phyloP scores from a whole-genome alignment of 2,113 vertebrate species.

The Aramus guarauna region DNA sequence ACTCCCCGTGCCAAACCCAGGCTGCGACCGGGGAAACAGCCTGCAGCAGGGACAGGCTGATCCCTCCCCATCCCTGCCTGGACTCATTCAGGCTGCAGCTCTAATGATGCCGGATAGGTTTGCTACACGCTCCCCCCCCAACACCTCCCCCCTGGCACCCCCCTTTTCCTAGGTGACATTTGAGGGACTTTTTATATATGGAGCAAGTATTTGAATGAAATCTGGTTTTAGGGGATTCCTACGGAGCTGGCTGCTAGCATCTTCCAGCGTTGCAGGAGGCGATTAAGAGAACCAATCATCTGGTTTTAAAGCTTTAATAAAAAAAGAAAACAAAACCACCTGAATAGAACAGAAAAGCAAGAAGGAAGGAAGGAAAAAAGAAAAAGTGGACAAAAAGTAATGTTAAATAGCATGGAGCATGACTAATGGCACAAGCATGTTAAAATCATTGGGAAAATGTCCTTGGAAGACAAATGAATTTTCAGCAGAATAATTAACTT shows the following conservation, averaged over 20 bases:
- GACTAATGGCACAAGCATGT: conserved; percentile 99
- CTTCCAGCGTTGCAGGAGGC: conserved; percentile 63
- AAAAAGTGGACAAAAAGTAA: conserved; percentile 95
- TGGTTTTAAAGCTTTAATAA: conserved; percentile 73
- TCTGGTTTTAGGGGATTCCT: conserved; percentile 61
- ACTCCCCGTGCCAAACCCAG: conserved; percentile 30
- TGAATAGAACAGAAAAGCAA: conserved; percentile 58
- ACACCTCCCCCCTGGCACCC: neutral
- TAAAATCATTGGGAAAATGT: conserved; percentile 99
- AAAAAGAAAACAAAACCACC: neutral
- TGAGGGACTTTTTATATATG: conserved; percentile 44
- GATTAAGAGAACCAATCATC: conserved; percentile 68
- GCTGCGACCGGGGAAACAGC: conserved; percentile 9
- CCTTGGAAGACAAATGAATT: conserved; percentile 99
- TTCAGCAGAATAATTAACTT: conserved; percentile 99
- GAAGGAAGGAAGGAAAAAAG: conserved; percentile 7
- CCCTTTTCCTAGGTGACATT: conserved; percentile 65
- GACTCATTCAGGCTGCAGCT: conserved; percentile 7
- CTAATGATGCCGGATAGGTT: conserved; percentile 47
- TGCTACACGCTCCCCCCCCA: neutral
- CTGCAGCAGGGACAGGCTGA: conserved; percentile 63
- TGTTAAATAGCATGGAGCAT: conserved; percentile 95
- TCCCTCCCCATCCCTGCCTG: neutral
- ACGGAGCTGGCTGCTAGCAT: conserved; percentile 54
- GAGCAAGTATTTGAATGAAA: conserved; percentile 69